A percentile compares a stretch with the other conserved stretches of the same genome.
phyloP scores from a whole-genome alignment of 1,140 invertebrate species.

The Cotesia glomerata region DNA sequence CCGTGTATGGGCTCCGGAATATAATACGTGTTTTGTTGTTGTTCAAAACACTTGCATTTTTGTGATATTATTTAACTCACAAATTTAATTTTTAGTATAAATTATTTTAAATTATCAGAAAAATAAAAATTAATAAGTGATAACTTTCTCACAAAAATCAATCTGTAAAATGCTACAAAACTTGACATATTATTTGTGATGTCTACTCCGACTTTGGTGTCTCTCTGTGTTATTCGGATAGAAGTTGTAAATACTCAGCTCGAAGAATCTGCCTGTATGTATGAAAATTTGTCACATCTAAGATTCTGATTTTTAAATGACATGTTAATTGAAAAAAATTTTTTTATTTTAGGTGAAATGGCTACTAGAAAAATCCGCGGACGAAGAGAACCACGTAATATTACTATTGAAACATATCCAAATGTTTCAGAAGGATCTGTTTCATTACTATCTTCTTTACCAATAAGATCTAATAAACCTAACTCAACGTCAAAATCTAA shows the following conservation, averaged over 20 bases:
- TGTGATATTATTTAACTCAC: no score
- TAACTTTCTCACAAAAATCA: background rate
- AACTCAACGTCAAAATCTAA: conserved; percentile 54
- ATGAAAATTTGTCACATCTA: conserved; percentile 15
- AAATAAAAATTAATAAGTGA: no score
- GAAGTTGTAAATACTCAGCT: conserved; percentile 61
- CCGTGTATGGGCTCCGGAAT: no score
- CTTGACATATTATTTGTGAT: conserved; percentile 43
- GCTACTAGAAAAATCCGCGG: conserved; percentile 64
- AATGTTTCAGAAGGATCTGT: conserved; percentile 59
- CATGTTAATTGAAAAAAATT: background rate
- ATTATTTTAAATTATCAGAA: no score
- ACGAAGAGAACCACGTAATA: conserved; percentile 67
- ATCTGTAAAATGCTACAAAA: background rate
- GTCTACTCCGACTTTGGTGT: conserved; percentile 62
- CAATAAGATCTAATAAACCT: conserved; percentile 45
- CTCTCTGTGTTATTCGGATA: conserved; percentile 67
- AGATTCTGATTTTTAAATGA: conserved; percentile 6
- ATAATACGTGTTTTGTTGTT: no score
- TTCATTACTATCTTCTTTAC: conserved; percentile 39
- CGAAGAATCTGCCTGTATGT: conserved; percentile 52
- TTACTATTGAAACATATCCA: conserved; percentile 72
- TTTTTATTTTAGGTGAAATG: conserved; percentile 43
- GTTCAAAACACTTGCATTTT: no score
- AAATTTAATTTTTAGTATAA: no score